Evolutionary conservation across 2,888 invertebrate species (phyloP).

Genomic region (Conomelus anceps): DNA sequence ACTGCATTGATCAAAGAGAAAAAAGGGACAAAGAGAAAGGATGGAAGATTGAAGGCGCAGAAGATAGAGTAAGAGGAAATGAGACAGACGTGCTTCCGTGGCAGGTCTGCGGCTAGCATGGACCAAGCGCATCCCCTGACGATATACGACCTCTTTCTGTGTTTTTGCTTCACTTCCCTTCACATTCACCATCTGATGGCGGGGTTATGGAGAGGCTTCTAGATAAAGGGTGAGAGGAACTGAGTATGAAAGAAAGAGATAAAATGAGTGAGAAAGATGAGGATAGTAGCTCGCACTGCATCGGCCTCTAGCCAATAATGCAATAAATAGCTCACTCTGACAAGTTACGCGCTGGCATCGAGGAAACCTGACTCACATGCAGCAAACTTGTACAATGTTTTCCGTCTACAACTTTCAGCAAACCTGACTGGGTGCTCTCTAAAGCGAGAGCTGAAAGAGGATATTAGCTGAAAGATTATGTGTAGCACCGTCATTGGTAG

Average conservation of each 20-base stretch:
- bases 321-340: not conserved
- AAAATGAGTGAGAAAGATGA: conserved; percentile 6
- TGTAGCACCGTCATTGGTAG: not conserved
- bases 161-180: not conserved
- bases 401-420: not conserved
- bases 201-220: not conserved
- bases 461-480: not conserved
- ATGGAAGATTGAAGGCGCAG: not conserved
- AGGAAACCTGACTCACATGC: not conserved
- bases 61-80: not conserved
- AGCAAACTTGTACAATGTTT: not conserved
- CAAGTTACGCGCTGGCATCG: not conserved
- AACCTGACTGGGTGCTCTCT: not conserved
- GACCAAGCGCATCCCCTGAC: not conserved
- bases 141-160: not conserved
- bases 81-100: not conserved
- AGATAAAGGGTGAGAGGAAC: not conserved
- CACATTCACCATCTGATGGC: not conserved
- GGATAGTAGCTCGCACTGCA: not conserved
- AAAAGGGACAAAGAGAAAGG: no score
- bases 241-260: not conserved
- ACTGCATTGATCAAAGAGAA: no score
- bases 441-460: not conserved
- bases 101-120: not conserved
- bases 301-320: not conserved